Conservation (phyloP, 2,113 vertebrate species). For the Lampris megalopsis region DNA sequence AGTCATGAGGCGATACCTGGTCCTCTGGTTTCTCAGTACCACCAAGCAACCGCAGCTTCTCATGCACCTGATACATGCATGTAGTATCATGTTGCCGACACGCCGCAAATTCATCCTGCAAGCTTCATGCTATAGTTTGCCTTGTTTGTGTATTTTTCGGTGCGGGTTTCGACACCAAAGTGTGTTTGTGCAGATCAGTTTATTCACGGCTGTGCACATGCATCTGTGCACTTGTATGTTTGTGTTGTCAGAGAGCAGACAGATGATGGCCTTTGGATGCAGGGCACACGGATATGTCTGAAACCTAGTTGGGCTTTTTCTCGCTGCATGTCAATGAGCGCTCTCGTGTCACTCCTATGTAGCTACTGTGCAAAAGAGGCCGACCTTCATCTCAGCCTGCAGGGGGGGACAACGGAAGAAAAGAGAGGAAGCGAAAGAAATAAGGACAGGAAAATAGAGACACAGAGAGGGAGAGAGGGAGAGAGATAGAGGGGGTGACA, state of each 20-base stretch:
- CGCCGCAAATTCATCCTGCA: slow-evolving; percentile 9
- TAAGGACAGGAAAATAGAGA: slow-evolving; percentile 11
- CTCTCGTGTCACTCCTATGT: slow-evolving; percentile 48
- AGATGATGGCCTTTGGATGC: slow-evolving; percentile 63
- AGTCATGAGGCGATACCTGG: too few relatives aligned
- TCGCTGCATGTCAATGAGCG: slow-evolving; percentile 72
- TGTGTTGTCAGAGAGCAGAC: not conserved
- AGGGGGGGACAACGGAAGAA: slow-evolving; percentile 20
- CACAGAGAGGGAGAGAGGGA: not conserved
- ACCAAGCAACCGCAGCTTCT: too few relatives aligned
- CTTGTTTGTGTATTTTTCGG: slow-evolving; percentile 32
- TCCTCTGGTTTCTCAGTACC: too few relatives aligned
- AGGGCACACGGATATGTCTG: slow-evolving; percentile 64
- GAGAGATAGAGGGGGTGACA: slow-evolving; percentile 35
- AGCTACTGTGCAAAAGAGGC: slow-evolving; percentile 63
- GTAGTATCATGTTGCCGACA: slow-evolving; percentile 9
- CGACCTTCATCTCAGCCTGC: slow-evolving; percentile 30
- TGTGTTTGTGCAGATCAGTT: not conserved
- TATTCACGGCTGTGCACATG: not conserved
- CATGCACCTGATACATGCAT: too few relatives aligned
- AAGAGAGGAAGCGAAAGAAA: slow-evolving; percentile 16
- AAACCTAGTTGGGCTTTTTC: slow-evolving; percentile 52
- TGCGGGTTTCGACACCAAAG: not conserved
- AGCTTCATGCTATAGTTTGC: slow-evolving; percentile 23
- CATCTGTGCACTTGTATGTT: not conserved